These are phyloP conservation scores for Orthonevra nobilis DNA, from an alignment of 2,888 invertebrate species.

Conservation along the genomic window DNA sequence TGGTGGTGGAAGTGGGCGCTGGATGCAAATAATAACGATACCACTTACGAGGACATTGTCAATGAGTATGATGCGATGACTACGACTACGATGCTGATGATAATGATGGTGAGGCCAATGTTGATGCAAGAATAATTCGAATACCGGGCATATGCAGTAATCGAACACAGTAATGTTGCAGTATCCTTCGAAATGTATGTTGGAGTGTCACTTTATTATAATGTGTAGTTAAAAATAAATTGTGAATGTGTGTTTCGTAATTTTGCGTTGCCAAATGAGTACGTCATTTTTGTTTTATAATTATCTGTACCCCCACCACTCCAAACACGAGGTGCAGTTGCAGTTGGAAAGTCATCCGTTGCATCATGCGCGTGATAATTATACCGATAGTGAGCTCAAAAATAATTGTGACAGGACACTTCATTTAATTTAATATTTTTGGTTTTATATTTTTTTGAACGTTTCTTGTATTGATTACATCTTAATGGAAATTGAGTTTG, in stretches of 20 bases:
- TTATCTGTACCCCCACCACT: not conserved
- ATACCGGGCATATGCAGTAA: constrained; percentile 31
- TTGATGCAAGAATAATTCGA: constrained; percentile 23
- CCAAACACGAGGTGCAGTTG: not conserved
- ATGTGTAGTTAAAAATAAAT: constrained; percentile 5
- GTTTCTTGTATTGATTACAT: not conserved
- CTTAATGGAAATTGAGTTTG: no score
- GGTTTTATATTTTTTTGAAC: not conserved
- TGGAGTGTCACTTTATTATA: constrained; percentile 23
- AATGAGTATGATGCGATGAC: constrained; percentile 3
- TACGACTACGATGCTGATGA: constrained; percentile 10
- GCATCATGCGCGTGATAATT: constrained; percentile 6
- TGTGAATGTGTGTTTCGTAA: not conserved
- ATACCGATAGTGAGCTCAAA: constrained; percentile 14
- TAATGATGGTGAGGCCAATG: constrained; percentile 48
- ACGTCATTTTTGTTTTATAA: no score
- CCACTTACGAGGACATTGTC: constrained; percentile 38
- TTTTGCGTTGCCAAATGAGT: not conserved
- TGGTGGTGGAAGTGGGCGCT: not conserved
- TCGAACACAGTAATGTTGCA: constrained; percentile 35
- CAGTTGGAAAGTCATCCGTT: not conserved
- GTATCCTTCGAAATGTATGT: constrained; percentile 6
- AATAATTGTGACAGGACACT: constrained; percentile 25
- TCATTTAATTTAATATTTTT: constrained; percentile 10
- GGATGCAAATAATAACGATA: constrained; percentile 52